Evolutionary conservation across 1,140 invertebrate species (phyloP).

Genomic region (Heliconius hewitsoni): DNA sequence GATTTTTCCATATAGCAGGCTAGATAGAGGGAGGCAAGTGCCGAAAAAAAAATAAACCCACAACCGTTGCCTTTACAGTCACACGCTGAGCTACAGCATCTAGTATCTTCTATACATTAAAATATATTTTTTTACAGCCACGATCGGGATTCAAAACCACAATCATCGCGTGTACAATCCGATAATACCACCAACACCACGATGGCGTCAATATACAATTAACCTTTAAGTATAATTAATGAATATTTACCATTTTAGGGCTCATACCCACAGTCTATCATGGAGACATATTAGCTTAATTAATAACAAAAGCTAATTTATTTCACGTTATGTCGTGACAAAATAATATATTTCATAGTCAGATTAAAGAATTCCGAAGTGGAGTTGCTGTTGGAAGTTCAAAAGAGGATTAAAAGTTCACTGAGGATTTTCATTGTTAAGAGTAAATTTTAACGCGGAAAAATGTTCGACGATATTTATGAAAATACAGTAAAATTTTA

Average conservation of each 20-base stretch:
- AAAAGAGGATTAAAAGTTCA: conserved; percentile 63
- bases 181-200: too few species aligned
- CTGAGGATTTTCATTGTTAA: conserved; percentile 57
- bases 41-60: too few species aligned
- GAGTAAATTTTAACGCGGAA: conserved; percentile 57
- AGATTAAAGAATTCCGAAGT: conserved; percentile 59
- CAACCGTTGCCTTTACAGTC: too few species aligned
- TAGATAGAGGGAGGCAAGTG: too few species aligned
- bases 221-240: background rate
- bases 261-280: conserved; percentile 24
- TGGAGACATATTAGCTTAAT: conserved; percentile 45
- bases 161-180: too few species aligned
- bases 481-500: conserved; percentile 24
- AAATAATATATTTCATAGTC: conserved; percentile 55
- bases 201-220: too few species aligned
- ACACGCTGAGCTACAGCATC: too few species aligned
- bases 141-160: too few species aligned
- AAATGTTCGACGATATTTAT: conserved; percentile 39
- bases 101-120: too few species aligned
- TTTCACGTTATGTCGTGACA: conserved; percentile 44
- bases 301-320: conserved; percentile 37
- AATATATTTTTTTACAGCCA: too few species aligned
- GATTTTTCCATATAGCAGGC: too few species aligned
- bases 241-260: background rate
- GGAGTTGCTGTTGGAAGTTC: conserved; percentile 54